A percentile compares a stretch with the other conserved stretches of the same genome.
These are phyloP conservation scores for Parazoanthus atlanticus DNA, from an alignment of 92 coral and sea anemone genomes.

Conservation along the genomic window DNA sequence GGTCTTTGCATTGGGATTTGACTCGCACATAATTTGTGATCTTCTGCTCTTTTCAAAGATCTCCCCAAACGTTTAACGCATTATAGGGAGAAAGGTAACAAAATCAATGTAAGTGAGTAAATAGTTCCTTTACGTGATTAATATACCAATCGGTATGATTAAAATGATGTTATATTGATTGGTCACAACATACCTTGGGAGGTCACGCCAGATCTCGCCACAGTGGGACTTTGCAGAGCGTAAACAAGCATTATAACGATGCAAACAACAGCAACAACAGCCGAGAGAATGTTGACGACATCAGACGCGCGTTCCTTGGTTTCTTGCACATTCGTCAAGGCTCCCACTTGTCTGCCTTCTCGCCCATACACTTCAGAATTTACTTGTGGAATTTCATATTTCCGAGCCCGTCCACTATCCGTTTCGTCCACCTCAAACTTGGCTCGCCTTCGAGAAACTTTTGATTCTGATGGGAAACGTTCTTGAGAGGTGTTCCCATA, in stretches of 20 bases:
- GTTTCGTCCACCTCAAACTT: slow-evolving; percentile 14
- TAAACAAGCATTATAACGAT: slow-evolving; percentile 22
- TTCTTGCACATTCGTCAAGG: background rate
- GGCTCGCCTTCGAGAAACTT: slow-evolving; percentile 11
- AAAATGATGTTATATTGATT: too few species aligned
- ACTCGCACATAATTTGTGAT: too few species aligned
- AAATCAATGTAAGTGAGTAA: too few species aligned
- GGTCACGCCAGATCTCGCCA: slow-evolving; percentile 30
- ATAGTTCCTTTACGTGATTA: too few species aligned
- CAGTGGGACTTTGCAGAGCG: background rate
- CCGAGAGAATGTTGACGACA: slow-evolving; percentile 16
- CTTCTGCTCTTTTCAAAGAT: too few species aligned
- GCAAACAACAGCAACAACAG: slow-evolving; percentile 16
- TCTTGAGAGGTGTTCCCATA: slow-evolving; percentile 20
- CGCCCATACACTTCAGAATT: background rate
- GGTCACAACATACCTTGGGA: slow-evolving; percentile 29
- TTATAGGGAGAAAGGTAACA: too few species aligned
- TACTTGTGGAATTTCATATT: background rate
- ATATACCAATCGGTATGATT: too few species aligned
- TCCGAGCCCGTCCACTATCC: slow-evolving; percentile 22
- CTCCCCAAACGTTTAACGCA: too few species aligned
- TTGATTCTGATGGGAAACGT: background rate
- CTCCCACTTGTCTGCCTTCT: slow-evolving; percentile 17
- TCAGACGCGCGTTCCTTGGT: background rate
- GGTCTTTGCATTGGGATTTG: too few species aligned